Evolutionary conservation across 2,113 vertebrate species (phyloP), one percentile per base, ranked within the genome.

Genomic region (Cavia aperea): DNA sequence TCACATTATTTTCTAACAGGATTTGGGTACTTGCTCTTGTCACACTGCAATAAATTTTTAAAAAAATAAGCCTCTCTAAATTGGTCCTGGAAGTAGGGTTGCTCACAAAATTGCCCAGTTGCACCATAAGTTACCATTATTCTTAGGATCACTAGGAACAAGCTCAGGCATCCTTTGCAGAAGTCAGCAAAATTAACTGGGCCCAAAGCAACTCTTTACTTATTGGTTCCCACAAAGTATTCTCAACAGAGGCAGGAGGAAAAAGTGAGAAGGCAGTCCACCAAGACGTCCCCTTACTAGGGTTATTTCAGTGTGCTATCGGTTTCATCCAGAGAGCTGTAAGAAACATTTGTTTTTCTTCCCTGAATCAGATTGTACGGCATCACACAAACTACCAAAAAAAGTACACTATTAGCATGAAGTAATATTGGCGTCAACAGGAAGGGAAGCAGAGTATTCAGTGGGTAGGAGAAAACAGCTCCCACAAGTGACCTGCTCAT

Each of bases 1-100:
- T 97, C 82, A 94, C 95, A 97, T 97, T 98, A 97, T 96, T 97
- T 96, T 70, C 95, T 97, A 97, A 97, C 90, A 95, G 91, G 95
- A 97, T 98, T 97, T 97, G 94, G 93, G 94, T 96, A 96, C 95
- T 81, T 89, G 86, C 73, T 96, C 86, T 96, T 97, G 93, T 96
- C 88, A 95, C 94, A 72, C 83, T 86, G 93, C 90, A 94, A 95
- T 96, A 95, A 97, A 95, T 86, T 85, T 85, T n/a, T 58, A 93
- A 94, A 94, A 95, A 26, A 14, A 24, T 49, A 70, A 39, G 56
- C 54, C 96, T 84, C 95, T 96, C 94, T 5, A 10, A 96, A 97
- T 95, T 95, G 86, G 68, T 97, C 95, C 96, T 94, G 77, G 95
- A 97, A 95, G 78, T 94, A 82, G 89, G 86, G 84, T 54, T 96